These are phyloP conservation scores for Heteropelma amictum DNA, from an alignment of 2,888 invertebrate genomes.

Conservation along the genomic window DNA sequence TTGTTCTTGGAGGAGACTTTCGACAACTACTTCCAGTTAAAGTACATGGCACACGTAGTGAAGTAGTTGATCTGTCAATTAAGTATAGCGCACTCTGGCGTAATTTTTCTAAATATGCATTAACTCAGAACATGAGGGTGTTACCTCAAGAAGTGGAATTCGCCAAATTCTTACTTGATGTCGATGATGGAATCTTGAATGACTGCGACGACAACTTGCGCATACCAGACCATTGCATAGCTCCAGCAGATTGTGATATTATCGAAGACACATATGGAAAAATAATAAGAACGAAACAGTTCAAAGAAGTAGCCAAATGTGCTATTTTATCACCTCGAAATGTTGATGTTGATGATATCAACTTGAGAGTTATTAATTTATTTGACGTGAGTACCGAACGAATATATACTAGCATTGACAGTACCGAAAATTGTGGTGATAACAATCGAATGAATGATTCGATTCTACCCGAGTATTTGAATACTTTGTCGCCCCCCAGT, in stretches of 20 bases:
- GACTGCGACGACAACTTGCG: slow-evolving; percentile 47
- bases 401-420: slow-evolving; percentile 44
- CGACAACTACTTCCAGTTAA: slow-evolving; percentile 26
- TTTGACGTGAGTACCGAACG: slow-evolving; percentile 41
- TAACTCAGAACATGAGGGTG: slow-evolving; percentile 59
- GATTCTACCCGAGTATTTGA: slow-evolving; percentile 46
- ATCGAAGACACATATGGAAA: slow-evolving; percentile 42
- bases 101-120: slow-evolving; percentile 51
- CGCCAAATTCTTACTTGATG: no score
- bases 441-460: slow-evolving; percentile 25
- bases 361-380: no score
- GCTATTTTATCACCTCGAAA: no score
- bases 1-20: slow-evolving; percentile 53
- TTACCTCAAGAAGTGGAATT: slow-evolving; percentile 51
- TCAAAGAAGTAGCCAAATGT: slow-evolving; percentile 37
- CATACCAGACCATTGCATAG: slow-evolving; percentile 49
- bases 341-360: no score
- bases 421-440: slow-evolving; percentile 36
- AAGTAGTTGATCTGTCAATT: slow-evolving; percentile 58
- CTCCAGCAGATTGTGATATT: slow-evolving; percentile 39
- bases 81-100: slow-evolving; percentile 57
- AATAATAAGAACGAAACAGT: slow-evolving; percentile 42
- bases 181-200: slow-evolving; percentile 52
- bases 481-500: slow-evolving; percentile 29
- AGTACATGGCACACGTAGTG: no score